Evolutionary conservation across 2,797 vertebrate genomes (phyloP).

Genomic region (Schizopygopsis malacanthus): DNA sequence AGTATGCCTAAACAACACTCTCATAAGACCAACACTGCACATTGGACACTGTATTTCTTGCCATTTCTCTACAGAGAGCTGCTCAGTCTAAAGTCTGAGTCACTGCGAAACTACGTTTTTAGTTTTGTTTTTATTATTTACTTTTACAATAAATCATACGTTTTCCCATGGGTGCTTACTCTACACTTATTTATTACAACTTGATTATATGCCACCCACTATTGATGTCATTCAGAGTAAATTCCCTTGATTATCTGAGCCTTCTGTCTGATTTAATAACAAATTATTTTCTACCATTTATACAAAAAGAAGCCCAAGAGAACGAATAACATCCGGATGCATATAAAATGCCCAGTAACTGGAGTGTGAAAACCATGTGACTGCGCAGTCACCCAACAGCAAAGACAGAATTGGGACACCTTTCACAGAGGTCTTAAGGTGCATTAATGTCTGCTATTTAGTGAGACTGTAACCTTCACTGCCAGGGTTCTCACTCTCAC

Average conservation of each 20-base stretch:
- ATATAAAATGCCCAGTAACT: constrained; percentile 2
- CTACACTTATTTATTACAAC: not conserved
- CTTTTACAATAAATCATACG: not conserved
- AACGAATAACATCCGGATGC: not conserved
- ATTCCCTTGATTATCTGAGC: not conserved
- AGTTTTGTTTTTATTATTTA: not conserved
- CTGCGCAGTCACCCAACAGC: not conserved
- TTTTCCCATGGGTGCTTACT: not conserved
- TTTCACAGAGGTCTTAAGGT: constrained; percentile 45
- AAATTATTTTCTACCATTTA: not conserved
- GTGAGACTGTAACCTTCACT: constrained; percentile 57
- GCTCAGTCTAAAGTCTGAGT: not conserved
- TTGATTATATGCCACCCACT: not conserved
- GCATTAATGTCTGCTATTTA: constrained; percentile 50
- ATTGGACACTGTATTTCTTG: not conserved
- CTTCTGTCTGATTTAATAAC: not conserved
- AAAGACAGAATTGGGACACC: constrained; percentile 32
- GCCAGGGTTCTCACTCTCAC: constrained; percentile 69
- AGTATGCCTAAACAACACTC: constrained; percentile 5
- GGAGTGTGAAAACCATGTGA: not conserved
- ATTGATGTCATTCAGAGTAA: not conserved
- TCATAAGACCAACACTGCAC: not conserved
- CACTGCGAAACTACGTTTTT: not conserved
- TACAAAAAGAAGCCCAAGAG: not conserved
- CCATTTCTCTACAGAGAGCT: not conserved